These are phyloP conservation scores for Sinotaia quadrata DNA, from an alignment of 2,888 invertebrate species.

Conservation along the genomic window DNA sequence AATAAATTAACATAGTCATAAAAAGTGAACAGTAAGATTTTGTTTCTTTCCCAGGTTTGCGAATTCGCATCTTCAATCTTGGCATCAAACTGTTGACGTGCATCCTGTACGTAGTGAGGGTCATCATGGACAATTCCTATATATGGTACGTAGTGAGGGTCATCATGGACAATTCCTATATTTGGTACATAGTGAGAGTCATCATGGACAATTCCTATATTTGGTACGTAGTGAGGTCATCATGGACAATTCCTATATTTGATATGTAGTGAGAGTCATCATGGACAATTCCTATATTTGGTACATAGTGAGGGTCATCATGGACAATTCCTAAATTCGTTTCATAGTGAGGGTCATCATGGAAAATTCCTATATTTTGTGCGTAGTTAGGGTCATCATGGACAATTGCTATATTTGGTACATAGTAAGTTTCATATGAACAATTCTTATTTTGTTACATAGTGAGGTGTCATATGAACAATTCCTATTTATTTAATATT, in stretches of 20 bases:
- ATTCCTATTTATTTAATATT: constrained; percentile 78
- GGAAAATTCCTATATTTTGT: constrained; percentile 77
- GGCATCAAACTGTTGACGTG: constrained; percentile 97
- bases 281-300: constrained; percentile 85
- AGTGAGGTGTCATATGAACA: neutral
- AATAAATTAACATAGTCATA: too few relatives aligned
- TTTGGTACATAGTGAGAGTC: constrained; percentile 76
- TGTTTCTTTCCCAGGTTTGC: constrained; percentile 89
- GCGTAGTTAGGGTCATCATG: constrained; percentile 80
- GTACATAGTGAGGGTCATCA: constrained; percentile 93
- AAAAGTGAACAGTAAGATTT: too few relatives aligned
- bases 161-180: constrained; percentile 82
- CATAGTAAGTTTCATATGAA: neutral
- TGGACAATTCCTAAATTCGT: constrained; percentile 78
- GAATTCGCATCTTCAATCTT: constrained; percentile 97
- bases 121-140: constrained; percentile 84
- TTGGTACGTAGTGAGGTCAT: constrained; percentile 78
- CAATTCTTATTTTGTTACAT: neutral
- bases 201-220: constrained; percentile 82
- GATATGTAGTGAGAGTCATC: neutral
- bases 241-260: constrained; percentile 80
- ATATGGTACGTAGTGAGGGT: constrained; percentile 76
- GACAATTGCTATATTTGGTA: constrained; percentile 77
- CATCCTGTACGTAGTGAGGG: constrained; percentile 94
- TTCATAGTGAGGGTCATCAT: constrained; percentile 81